Base-by-base conservation (phyloP, 2,797 vertebrate species). In the Thalassophryne amazonica region DNA sequence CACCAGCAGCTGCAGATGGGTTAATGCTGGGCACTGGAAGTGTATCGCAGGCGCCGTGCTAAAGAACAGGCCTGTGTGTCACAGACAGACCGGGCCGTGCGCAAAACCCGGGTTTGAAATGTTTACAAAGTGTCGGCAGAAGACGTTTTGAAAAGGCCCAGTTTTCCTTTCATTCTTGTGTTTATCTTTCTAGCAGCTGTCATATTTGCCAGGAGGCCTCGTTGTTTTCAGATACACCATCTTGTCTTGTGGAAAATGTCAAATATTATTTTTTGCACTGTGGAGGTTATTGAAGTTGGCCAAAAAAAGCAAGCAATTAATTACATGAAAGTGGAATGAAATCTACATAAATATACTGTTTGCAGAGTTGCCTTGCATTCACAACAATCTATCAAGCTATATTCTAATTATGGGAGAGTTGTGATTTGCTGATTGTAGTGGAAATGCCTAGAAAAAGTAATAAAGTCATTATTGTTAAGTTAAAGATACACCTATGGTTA, bases 141-240 rank as follows among this genome's bases (percentile, higher is more conserved):
- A 27, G 3, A 2, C n/a, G n/a, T n/a, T 12, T n/a, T 36, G 17
- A 51, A 55, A 64, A 13, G 27, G 4, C 2, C 6, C 25, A 22
- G 7, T 46, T 59, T 51, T 31, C 36, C 39, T 33, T 57, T 41
- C 23, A 30, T 17, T 40, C 8, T 5, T 2, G 2, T 16, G 19
- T 56, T 60, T 40, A 41, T 65, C 72, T 63, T 51, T 53, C 21
- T 49, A 59, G 37, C 61, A 56, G 38, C 74, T 65, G 60, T 71
- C 68, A 58, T 8, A 47, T 62, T 54, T 45, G 20, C 45, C 23
- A 35, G 38, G 46, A 49, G 46, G 15, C 32, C 37, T 43, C 54
- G 54, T 55, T 75, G 57, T 63, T 67, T 61, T 22, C 37, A 48
- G 20, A 51, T 42, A 70, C 48, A 46, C 28, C 58, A 17, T 39